Base-by-base conservation (phyloP, 2,113 vertebrate species). In the Brevimyrus niger region DNA sequence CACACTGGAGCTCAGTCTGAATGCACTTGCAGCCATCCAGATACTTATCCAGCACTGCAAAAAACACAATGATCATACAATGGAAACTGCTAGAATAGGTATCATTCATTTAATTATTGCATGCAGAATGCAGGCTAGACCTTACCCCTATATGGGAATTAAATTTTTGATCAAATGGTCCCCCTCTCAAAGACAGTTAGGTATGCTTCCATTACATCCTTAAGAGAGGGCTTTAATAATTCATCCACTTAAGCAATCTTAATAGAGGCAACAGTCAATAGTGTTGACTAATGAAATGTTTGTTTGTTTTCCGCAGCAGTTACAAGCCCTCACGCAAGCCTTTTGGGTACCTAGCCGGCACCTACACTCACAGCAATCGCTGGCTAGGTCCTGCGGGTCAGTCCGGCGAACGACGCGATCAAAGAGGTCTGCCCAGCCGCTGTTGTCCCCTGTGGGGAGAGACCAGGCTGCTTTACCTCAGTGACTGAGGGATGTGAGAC, bases 301-400 rank as follows among this genome's bases (percentile, higher is more conserved):
- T 44, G 44, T 84, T 84, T 46, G 55, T 23, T 87, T 23, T 23
- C 17, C 53, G 23, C 87, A 44, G 53, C 11, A n/a, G 53, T 9
- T 13, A 21, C 35, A 10, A 42, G 13, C 4, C 13, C 38, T 31
- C 65, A 65, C 35, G 44, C 55, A 88, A 35, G 44, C 3, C 35
- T 35, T 15, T 83, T 23, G 35, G 17, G 7, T 83, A 17, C 80
- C 19, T 9, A 83, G 35, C 4, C 0, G 9, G 21, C 17, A 44
- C 5, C 7, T 5, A 88, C 90, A 95, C 95, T 94, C 94, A 95
- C 93, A 93, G 91, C 95, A 94, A 90, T 95, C 90, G 89, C 94
- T 87, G 90, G 91, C 91, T 88, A 94, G 92, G 89, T 80, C 82
- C 91, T 91, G 88, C 17, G 89, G 91, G 90, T 89, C 76, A 91